phyloP scores from a whole-genome alignment of 2,113 vertebrate species.

The Mobula hypostoma region DNA sequence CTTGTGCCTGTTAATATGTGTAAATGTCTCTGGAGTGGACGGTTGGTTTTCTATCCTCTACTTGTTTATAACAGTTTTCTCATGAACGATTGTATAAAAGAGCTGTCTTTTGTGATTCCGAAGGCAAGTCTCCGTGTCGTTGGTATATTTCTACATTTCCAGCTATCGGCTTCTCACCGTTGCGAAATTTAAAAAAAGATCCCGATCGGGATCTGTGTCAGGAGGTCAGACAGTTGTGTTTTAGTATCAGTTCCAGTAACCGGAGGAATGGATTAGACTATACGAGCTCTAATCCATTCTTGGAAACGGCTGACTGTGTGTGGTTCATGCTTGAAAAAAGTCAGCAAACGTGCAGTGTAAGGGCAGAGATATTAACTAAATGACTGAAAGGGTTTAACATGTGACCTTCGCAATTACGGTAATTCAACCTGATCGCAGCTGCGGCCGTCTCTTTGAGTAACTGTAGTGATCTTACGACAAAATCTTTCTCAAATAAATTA shows the following conservation, averaged over 20 bases:
- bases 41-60: neutral
- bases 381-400: slow-evolving; percentile 59
- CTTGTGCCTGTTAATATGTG: neutral
- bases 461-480: slow-evolving; percentile 36
- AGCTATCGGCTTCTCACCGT: neutral
- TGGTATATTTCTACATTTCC: neutral
- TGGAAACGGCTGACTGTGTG: slow-evolving; percentile 51
- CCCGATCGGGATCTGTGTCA: neutral
- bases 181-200: neutral
- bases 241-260: slow-evolving; percentile 55
- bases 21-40: too few relatives aligned
- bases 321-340: slow-evolving; percentile 46
- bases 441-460: slow-evolving; percentile 43
- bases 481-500: slow-evolving; percentile 32
- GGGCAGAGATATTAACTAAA: slow-evolving; percentile 55
- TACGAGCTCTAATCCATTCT: slow-evolving; percentile 43
- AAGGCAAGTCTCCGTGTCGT: neutral
- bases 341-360: slow-evolving; percentile 51
- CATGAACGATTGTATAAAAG: too few relatives aligned
- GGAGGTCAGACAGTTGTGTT: slow-evolving; percentile 42
- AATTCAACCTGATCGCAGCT: slow-evolving; percentile 59
- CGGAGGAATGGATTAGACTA: slow-evolving; percentile 55
- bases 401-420: slow-evolving; percentile 56
- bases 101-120: too few relatives aligned
- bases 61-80: neutral